A percentile compares a stretch with the other conserved stretches of the same genome.
These are phyloP conservation scores for Phaethon lepturus DNA, from an alignment of 2,113 vertebrate genomes.

Conservation along the genomic window DNA sequence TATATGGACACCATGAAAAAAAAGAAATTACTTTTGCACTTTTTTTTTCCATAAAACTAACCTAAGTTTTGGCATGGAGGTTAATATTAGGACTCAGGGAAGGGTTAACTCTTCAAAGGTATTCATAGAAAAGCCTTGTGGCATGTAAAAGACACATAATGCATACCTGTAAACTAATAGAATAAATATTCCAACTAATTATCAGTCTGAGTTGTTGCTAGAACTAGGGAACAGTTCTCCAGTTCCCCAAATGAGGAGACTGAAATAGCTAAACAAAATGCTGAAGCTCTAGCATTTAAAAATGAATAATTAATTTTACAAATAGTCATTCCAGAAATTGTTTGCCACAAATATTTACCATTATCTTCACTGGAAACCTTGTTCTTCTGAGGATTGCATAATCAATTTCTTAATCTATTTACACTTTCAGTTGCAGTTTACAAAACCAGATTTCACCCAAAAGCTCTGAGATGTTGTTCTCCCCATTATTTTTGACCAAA, in stretches of 20 bases:
- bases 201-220: slow-evolving; percentile 60
- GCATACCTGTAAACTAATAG: slow-evolving; percentile 54
- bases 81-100: not conserved
- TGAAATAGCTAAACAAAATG: slow-evolving; percentile 57
- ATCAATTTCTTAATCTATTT: not conserved
- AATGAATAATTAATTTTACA: slow-evolving; percentile 20
- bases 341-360: not conserved
- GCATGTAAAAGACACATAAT: slow-evolving; percentile 33
- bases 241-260: slow-evolving; percentile 39
- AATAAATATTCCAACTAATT: slow-evolving; percentile 73
- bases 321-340: slow-evolving; percentile 22
- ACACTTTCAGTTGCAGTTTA: not conserved
- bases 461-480: not conserved
- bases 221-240: slow-evolving; percentile 50
- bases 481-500: not conserved
- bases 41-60: not conserved
- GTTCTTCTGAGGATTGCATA: not conserved
- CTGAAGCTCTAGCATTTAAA: slow-evolving; percentile 31
- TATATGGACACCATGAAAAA: not conserved
- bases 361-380: not conserved
- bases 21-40: not conserved
- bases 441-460: not conserved
- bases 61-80: not conserved
- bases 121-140: slow-evolving; percentile 34
- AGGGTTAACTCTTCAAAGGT: not conserved